Evolutionary conservation across 2,888 invertebrate genomes (phyloP).

Genomic region (Drosophila quinaria): DNA sequence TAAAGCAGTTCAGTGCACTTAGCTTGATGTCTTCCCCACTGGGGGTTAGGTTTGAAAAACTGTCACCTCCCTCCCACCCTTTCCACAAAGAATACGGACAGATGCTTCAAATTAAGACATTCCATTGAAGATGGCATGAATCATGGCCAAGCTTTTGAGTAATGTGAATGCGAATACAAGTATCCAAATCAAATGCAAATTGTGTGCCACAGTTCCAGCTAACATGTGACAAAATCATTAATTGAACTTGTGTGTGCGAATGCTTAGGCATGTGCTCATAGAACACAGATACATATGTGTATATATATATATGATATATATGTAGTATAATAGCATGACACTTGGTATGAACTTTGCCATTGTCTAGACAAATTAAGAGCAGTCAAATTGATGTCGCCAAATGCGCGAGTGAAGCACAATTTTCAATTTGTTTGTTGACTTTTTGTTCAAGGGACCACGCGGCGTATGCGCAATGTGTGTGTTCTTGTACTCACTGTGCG

Average conservation of each 20-base stretch:
- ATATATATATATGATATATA: not conserved
- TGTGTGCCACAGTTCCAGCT: slow-evolving; percentile 30
- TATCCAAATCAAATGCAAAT: slow-evolving; percentile 55
- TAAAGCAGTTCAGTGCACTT: slow-evolving; percentile 43
- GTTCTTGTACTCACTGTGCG: slow-evolving; percentile 3
- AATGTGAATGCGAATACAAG: slow-evolving; percentile 9
- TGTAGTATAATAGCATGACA: slow-evolving; percentile 37
- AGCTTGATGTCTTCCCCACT: not conserved
- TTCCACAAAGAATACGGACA: slow-evolving; percentile 37
- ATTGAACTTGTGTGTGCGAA: slow-evolving; percentile 61
- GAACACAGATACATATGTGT: slow-evolving; percentile 34
- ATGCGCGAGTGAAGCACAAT: slow-evolving; percentile 43
- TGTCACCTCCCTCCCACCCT: slow-evolving; percentile 10
- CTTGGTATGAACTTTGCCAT: slow-evolving; percentile 73
- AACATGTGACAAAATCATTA: slow-evolving; percentile 67
- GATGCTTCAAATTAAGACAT: slow-evolving; percentile 76
- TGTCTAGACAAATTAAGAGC: slow-evolving; percentile 79
- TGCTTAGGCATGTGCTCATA: slow-evolving; percentile 44
- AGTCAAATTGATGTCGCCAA: slow-evolving; percentile 61
- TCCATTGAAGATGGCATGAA: slow-evolving; percentile 51
- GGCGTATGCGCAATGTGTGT: slow-evolving; percentile 69
- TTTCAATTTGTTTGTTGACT: slow-evolving; percentile 45
- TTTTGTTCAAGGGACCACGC: slow-evolving; percentile 39
- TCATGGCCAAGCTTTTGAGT: slow-evolving; percentile 49
- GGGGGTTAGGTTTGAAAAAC: not conserved